phyloP scores from a whole-genome alignment of 2,888 invertebrate genomes.

The Sacculina carcini region DNA sequence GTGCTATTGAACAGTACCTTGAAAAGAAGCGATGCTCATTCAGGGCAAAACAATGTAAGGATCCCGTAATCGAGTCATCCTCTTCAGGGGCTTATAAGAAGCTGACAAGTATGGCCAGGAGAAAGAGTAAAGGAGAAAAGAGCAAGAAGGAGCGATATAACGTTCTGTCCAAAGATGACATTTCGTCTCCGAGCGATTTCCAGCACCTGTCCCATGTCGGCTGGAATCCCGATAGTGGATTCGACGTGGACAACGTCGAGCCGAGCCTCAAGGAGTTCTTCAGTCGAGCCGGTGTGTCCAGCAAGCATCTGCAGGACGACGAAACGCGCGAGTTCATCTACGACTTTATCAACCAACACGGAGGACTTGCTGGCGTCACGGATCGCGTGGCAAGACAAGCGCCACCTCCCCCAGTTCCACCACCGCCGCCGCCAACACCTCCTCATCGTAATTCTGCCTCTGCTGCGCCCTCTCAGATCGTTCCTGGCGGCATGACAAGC shows the following conservation, averaged over 20 bases:
- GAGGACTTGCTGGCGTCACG: slow-evolving; percentile 26
- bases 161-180: slow-evolving; percentile 69
- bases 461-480: too few species aligned
- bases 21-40: slow-evolving; percentile 36
- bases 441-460: too few species aligned
- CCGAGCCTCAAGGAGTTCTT: slow-evolving; percentile 42
- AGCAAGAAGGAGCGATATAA: too few species aligned
- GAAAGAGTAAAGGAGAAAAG: too few species aligned
- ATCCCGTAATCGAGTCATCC: neutral
- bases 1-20: slow-evolving; percentile 46
- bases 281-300: slow-evolving; percentile 54
- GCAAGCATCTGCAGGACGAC: slow-evolving; percentile 47
- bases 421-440: slow-evolving; percentile 10
- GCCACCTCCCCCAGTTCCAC: slow-evolving; percentile 12
- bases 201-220: slow-evolving; percentile 74
- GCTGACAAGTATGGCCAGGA: too few species aligned
- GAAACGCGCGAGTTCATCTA: slow-evolving; percentile 76
- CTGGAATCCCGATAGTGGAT: slow-evolving; percentile 70
- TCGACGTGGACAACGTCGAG: slow-evolving; percentile 32
- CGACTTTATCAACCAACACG: slow-evolving; percentile 63
- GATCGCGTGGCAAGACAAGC: too few species aligned
- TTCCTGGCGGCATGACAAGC: too few species aligned
- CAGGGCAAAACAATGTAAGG: slow-evolving; percentile 15
- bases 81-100: too few species aligned
- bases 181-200: slow-evolving; percentile 65